A percentile compares a stretch with the other conserved stretches of the same genome.
These are phyloP conservation scores for Daubentonia madagascariensis DNA, from an alignment of 2,113 vertebrate species.

Conservation along the genomic window DNA sequence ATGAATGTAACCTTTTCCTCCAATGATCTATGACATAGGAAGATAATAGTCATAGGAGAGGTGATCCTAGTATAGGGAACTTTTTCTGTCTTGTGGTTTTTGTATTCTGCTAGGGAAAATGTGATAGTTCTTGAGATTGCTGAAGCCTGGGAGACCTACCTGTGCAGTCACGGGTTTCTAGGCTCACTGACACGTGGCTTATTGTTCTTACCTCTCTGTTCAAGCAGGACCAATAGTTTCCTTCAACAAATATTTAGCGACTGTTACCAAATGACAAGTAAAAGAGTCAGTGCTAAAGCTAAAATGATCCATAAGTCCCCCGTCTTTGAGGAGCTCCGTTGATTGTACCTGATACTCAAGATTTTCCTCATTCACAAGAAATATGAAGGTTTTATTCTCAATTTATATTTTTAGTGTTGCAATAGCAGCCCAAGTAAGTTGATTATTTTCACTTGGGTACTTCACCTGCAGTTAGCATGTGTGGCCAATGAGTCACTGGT, in stretches of 20 bases:
- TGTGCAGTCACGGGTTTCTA: background rate
- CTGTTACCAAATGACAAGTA: background rate
- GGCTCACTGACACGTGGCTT: background rate
- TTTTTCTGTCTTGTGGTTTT: background rate
- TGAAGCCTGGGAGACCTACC: background rate
- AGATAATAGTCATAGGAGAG: background rate
- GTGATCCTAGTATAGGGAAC: background rate
- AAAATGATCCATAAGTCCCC: background rate
- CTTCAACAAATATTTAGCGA: background rate
- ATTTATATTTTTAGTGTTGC: background rate
- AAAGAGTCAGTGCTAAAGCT: background rate
- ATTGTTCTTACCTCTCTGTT: background rate
- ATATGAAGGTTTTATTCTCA: background rate
- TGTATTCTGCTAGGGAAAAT: background rate
- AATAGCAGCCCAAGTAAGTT: background rate
- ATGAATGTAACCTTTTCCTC: background rate
- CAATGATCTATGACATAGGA: background rate
- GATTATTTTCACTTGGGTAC: background rate
- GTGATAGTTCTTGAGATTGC: background rate
- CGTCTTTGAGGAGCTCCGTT: background rate
- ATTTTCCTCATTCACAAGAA: background rate
- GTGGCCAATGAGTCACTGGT: background rate
- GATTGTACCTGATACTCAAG: background rate
- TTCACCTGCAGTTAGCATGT: background rate
- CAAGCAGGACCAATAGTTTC: background rate